Conservation (phyloP, 2,888 invertebrate genomes). For the Drosophila glabriapex region DNA sequence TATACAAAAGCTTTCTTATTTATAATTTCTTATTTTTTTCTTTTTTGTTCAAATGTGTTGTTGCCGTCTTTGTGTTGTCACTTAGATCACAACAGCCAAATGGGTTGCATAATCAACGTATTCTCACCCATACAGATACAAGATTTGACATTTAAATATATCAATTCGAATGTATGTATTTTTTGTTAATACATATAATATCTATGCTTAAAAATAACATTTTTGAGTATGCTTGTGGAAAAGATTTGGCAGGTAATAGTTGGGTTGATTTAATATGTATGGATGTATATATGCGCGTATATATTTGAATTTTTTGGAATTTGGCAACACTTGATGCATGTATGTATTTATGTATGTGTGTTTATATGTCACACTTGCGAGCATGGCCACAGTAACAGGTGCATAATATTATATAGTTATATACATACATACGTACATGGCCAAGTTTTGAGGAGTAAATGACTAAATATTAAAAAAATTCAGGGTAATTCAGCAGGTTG, state of each 20-base stretch:
- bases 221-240: constrained; percentile 7
- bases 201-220: constrained; percentile 16
- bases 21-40: constrained; percentile 12
- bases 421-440: constrained; percentile 5
- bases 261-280: neutral
- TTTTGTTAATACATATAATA: constrained; percentile 23
- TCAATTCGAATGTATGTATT: constrained; percentile 36
- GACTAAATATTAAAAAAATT: constrained; percentile 2
- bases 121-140: constrained; percentile 4
- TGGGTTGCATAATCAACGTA: constrained; percentile 31
- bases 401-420: constrained; percentile 7
- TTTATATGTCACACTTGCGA: constrained; percentile 21
- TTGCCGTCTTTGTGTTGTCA: constrained; percentile 24
- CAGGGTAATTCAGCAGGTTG: neutral
- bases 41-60: constrained; percentile 15
- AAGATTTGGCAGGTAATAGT: constrained; percentile 13
- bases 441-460: neutral
- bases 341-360: constrained; percentile 2
- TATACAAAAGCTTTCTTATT: constrained; percentile 28
- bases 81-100: constrained; percentile 17
- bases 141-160: constrained; percentile 15
- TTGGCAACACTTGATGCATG: neutral
- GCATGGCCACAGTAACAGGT: constrained; percentile 28
- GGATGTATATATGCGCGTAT: neutral
- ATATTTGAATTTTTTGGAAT: neutral